Conservation (phyloP, 2,113 vertebrate genomes). For the Crocuta crocuta region DNA sequence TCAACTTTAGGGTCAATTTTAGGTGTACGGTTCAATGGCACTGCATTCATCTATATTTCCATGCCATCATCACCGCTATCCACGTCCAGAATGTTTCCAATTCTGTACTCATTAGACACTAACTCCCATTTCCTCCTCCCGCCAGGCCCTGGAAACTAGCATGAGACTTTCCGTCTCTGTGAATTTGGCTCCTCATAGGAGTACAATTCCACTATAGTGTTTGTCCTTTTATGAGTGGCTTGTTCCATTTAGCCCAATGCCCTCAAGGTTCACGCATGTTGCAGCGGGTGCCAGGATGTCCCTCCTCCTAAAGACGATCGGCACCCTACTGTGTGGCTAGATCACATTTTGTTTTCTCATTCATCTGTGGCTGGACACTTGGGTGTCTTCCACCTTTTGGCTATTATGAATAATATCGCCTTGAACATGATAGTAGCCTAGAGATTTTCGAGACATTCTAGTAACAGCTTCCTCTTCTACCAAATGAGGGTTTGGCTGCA, state of each 20-base stretch:
- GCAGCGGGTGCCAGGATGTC: fast-evolving
- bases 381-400: neutral
- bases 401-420: neutral
- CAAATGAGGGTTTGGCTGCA: neutral
- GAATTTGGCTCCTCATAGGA: neutral
- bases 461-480: neutral
- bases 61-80: neutral
- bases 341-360: neutral
- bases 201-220: too few species aligned
- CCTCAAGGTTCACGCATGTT: neutral
- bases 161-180: neutral
- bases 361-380: neutral
- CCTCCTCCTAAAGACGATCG: neutral
- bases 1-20: neutral
- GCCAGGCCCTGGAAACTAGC: neutral
- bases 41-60: neutral
- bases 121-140: neutral
- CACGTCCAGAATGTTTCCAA: neutral
- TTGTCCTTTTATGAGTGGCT: neutral
- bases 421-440: too few species aligned
- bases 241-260: neutral
- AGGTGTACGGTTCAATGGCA: neutral
- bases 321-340: fast-evolving
- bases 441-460: neutral
- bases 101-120: neutral